Evolutionary conservation across 2,797 vertebrate species (phyloP).

Genomic region (Nothura maculosa): DNA sequence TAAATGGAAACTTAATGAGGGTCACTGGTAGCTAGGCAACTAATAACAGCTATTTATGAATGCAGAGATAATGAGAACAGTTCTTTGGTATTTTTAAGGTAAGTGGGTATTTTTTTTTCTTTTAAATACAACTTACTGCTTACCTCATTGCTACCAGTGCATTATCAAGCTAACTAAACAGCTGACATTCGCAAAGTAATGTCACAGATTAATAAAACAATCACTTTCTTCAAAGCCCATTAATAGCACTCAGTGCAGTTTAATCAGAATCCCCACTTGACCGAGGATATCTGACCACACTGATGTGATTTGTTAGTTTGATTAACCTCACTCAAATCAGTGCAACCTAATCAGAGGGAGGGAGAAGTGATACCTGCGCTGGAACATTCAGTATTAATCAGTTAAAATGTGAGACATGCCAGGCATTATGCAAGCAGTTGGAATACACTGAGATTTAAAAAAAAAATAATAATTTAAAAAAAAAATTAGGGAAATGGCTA

Average conservation of each 20-base stretch:
- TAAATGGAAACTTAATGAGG: slow-evolving; percentile 49
- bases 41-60: slow-evolving; percentile 38
- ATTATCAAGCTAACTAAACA: background rate
- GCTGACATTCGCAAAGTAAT: background rate
- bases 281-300: background rate
- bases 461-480: background rate
- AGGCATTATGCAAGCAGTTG: background rate
- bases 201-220: background rate
- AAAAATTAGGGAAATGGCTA: background rate
- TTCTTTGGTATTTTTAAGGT: background rate
- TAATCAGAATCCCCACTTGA: background rate
- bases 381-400: background rate
- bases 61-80: slow-evolving; percentile 25
- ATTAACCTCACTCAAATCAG: background rate
- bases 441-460: background rate
- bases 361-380: too few relatives aligned
- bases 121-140: background rate
- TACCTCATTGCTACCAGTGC: slow-evolving; percentile 6
- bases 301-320: background rate
- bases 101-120: background rate
- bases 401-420: background rate
- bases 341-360: background rate
- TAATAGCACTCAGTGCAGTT: background rate
- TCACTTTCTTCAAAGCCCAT: too few relatives aligned
- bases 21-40: slow-evolving; percentile 76